Evolutionary conservation across 2,888 invertebrate genomes (phyloP).

Genomic region (Steinernema carpocapsae): DNA sequence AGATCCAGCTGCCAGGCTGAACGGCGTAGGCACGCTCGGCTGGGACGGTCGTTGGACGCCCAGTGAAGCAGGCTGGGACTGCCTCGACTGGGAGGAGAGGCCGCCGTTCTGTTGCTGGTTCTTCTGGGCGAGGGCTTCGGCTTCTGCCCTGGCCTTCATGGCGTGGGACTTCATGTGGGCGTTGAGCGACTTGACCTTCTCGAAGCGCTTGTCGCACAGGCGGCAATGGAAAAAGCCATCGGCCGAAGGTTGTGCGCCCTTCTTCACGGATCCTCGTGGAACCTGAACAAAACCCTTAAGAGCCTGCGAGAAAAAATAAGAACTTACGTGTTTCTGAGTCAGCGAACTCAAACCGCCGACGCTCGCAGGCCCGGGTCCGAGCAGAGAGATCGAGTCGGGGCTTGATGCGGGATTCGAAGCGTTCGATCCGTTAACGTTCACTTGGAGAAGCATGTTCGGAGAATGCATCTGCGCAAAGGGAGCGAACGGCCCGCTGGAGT

Average conservation of each 20-base stretch:
- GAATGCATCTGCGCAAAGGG: conserved; percentile 15
- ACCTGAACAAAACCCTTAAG: conserved; percentile 33
- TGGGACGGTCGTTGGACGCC: conserved; percentile 2
- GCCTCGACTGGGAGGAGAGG: not conserved
- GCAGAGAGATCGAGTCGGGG: conserved; percentile 8
- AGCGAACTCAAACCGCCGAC: not conserved
- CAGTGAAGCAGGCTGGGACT: not conserved
- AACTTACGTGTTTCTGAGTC: conserved; percentile 23
- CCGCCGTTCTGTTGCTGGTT: conserved; percentile 16
- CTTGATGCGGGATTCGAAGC: conserved; percentile 23
- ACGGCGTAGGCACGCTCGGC: not conserved
- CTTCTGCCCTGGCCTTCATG: conserved; percentile 68
- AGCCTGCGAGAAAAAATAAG: too few relatives aligned
- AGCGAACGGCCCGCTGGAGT: conserved; percentile 21
- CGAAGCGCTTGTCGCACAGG: conserved; percentile 66
- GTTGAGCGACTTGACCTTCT: conserved; percentile 80
- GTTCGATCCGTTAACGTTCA: conserved; percentile 17
- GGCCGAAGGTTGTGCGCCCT: conserved; percentile 67
- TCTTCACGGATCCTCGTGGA: conserved; percentile 50
- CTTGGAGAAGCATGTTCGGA: conserved; percentile 20
- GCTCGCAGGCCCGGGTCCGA: conserved; percentile 3
- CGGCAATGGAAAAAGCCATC: conserved; percentile 69
- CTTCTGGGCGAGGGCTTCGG: conserved; percentile 60
- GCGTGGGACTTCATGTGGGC: conserved; percentile 98
- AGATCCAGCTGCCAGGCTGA: conserved; percentile 4